These are phyloP conservation scores for Anoncus sp. DNA, from an alignment of 2,888 invertebrate genomes.

Conservation along the genomic window DNA sequence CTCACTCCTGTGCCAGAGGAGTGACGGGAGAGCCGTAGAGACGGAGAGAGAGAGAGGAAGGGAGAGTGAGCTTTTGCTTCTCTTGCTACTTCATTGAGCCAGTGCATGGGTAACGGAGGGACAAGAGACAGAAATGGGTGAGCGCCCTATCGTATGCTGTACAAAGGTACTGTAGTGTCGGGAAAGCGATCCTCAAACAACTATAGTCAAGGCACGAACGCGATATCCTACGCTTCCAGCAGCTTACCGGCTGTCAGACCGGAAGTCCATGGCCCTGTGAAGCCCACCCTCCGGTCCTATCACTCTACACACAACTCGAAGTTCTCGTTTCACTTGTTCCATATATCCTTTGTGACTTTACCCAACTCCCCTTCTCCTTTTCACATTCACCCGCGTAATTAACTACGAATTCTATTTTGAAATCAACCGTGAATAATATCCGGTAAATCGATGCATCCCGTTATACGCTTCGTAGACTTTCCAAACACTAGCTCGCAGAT, in stretches of 20 bases:
- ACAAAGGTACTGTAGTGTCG: slow-evolving; percentile 43
- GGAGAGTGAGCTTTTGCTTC: slow-evolving; percentile 31
- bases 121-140: slow-evolving; percentile 46
- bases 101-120: slow-evolving; percentile 13
- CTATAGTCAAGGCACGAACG: slow-evolving; percentile 59
- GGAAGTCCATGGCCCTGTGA: slow-evolving; percentile 39
- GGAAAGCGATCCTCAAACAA: slow-evolving; percentile 61
- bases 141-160: slow-evolving; percentile 42
- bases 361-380: slow-evolving; percentile 22
- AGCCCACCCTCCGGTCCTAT: slow-evolving; percentile 23
- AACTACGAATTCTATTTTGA: slow-evolving; percentile 54
- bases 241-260: slow-evolving; percentile 59
- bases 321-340: slow-evolving; percentile 33
- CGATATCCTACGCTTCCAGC: slow-evolving; percentile 55
- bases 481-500: background rate
- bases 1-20: slow-evolving; percentile 2
- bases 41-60: slow-evolving; percentile 13
- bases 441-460: slow-evolving; percentile 10
- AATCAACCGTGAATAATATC: slow-evolving; percentile 50
- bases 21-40: slow-evolving; percentile 12
- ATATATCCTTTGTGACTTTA: slow-evolving; percentile 2
- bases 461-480: background rate
- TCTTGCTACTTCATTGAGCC: slow-evolving; percentile 22
- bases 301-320: slow-evolving; percentile 13
- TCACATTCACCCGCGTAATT: slow-evolving; percentile 44